These are phyloP conservation scores for Silurus meridionalis DNA, from an alignment of 2,113 vertebrate species.

Conservation along the genomic window DNA sequence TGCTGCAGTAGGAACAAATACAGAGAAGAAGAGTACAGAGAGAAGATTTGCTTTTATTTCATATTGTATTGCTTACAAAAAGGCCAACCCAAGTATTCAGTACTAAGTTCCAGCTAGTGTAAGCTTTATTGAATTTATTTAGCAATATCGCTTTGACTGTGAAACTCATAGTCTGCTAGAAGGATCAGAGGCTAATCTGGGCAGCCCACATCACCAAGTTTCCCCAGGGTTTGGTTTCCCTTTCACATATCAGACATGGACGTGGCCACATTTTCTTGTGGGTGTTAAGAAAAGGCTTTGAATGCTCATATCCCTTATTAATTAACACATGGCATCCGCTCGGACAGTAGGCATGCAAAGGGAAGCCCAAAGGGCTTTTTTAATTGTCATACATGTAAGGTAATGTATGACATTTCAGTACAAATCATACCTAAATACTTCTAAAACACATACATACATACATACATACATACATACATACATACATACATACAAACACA, in stretches of 20 bases:
- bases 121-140: not conserved
- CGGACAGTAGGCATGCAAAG: not conserved
- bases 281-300: not conserved
- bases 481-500: not conserved
- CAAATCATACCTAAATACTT: not conserved
- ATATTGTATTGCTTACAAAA: not conserved
- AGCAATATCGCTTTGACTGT: not conserved
- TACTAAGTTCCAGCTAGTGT: not conserved
- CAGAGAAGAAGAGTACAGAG: not conserved
- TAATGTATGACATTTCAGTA: too few relatives aligned
- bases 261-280: not conserved
- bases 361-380: not conserved
- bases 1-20: not conserved
- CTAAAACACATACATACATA: not conserved
- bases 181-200: slow-evolving; percentile 10
- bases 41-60: not conserved
- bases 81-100: not conserved
- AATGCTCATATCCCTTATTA: not conserved
- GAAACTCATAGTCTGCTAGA: not conserved
- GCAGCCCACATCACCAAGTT: not conserved
- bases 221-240: not conserved
- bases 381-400: not conserved
- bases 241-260: not conserved
- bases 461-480: too few relatives aligned
- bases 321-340: not conserved